Conservation (phyloP, 2,113 vertebrate genomes). For the Mustela nigripes region DNA sequence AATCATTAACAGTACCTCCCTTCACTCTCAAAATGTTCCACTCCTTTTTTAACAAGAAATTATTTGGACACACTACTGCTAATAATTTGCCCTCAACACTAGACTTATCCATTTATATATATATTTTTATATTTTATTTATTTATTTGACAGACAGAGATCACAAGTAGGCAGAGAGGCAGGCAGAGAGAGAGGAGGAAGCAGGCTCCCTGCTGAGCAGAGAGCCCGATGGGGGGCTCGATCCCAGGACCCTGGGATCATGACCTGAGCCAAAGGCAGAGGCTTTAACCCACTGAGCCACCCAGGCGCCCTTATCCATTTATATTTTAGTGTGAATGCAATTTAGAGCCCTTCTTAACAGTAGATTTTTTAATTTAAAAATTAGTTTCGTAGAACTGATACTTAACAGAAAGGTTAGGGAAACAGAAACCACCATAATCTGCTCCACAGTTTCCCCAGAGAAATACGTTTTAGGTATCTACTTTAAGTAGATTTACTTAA, state of each 20-base stretch:
- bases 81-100: not conserved
- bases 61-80: not conserved
- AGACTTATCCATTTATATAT: not conserved
- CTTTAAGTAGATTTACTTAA: constrained; percentile 31
- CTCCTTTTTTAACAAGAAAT: not conserved
- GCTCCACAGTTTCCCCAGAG: not conserved
- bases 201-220: no score
- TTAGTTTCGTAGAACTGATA: not conserved
- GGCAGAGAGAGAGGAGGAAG: no score
- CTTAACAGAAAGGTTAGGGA: not conserved
- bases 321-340: constrained; percentile 8
- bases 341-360: not conserved
- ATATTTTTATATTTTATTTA: no score
- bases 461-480: not conserved
- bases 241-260: no score
- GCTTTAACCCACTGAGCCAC: no score
- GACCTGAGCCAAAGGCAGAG: no score
- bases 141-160: no score
- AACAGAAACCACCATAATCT: not conserved
- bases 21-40: not conserved
- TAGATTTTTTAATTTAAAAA: not conserved
- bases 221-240: no score
- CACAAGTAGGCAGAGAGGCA: no score
- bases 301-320: not conserved
- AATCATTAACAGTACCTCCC: not conserved